These are phyloP conservation scores for Epinephelus malabaricus DNA, from an alignment of 2,797 vertebrate genomes.

Conservation along the genomic window DNA sequence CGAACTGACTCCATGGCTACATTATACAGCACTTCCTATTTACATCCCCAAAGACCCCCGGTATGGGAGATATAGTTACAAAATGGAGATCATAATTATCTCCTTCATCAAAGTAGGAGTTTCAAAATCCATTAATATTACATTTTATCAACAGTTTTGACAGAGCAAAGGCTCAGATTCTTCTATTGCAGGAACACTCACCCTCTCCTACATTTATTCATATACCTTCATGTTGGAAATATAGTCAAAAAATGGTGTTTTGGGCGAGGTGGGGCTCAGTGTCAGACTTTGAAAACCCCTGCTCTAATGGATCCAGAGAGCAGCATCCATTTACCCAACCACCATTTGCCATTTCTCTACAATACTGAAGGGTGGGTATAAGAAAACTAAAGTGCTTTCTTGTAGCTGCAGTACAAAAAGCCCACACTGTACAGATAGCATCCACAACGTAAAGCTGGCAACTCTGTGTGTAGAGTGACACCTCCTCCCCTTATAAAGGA, in stretches of 20 bases:
- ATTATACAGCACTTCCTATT: background rate
- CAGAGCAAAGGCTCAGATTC: background rate
- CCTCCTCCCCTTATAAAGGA: slow-evolving; percentile 28
- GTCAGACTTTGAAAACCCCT: slow-evolving; percentile 1
- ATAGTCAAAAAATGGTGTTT: background rate
- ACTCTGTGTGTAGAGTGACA: slow-evolving; percentile 32
- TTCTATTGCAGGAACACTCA: background rate
- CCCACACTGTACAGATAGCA: background rate
- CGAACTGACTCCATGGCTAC: too few relatives aligned
- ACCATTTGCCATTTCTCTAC: background rate
- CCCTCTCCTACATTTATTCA: background rate
- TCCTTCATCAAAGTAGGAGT: background rate
- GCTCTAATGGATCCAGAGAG: background rate
- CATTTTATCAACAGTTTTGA: too few relatives aligned
- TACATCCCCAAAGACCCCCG: too few relatives aligned
- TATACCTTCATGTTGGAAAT: background rate
- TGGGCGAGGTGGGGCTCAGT: too few relatives aligned
- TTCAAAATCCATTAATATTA: background rate
- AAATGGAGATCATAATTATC: accelerated
- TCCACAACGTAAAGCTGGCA: slow-evolving; percentile 29
- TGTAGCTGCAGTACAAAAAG: background rate
- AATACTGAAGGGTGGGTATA: background rate
- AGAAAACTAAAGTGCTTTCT: background rate
- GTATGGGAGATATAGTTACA: too few relatives aligned
- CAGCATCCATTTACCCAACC: background rate